Conservation (phyloP, 2,888 invertebrate genomes). For the Oeneis ivallda region DNA sequence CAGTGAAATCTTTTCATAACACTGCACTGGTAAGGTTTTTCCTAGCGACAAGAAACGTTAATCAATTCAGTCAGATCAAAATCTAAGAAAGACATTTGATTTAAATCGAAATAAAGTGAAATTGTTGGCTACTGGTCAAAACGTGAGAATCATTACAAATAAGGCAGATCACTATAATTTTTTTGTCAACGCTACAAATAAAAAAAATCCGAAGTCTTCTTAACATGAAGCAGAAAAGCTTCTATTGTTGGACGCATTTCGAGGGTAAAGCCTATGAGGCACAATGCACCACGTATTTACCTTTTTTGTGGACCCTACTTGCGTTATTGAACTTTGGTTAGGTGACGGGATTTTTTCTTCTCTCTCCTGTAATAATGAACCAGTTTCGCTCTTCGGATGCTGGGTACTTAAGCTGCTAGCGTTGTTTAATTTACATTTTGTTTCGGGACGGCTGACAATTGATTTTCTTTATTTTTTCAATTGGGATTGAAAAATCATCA, state of each 20-base stretch:
- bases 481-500: neutral
- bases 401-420: conserved; percentile 21
- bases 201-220: conserved; percentile 70
- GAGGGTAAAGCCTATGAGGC: conserved; percentile 73
- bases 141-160: conserved; percentile 3
- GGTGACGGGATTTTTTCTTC: conserved; percentile 43
- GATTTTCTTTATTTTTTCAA: conserved; percentile 5
- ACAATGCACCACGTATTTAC: conserved; percentile 62
- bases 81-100: neutral
- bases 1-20: no score
- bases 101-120: neutral
- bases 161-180: conserved; percentile 32
- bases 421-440: conserved; percentile 31
- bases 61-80: neutral
- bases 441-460: conserved; percentile 3
- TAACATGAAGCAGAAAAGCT: conserved; percentile 73
- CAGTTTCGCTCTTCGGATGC: conserved; percentile 32
- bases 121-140: neutral
- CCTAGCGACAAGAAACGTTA: neutral
- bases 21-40: no score
- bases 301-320: conserved; percentile 70
- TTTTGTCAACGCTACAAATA: conserved; percentile 58
- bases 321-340: conserved; percentile 47
- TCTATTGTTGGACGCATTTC: conserved; percentile 71
- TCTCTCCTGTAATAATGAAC: conserved; percentile 39